These are phyloP conservation scores for Drosophila rhopaloa DNA, from an alignment of 1,140 invertebrate species.

Conservation along the genomic window DNA sequence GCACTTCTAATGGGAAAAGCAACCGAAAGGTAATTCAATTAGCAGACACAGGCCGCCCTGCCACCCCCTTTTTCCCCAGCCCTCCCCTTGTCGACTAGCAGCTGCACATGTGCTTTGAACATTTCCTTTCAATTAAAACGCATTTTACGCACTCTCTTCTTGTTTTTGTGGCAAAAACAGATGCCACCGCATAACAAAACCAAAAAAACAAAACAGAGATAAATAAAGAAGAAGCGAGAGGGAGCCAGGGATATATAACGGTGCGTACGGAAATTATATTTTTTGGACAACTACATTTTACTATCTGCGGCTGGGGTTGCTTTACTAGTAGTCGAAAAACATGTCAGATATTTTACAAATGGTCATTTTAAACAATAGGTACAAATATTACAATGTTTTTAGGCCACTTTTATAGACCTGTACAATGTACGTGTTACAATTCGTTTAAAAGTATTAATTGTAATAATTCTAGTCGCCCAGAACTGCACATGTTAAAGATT, in stretches of 20 bases:
- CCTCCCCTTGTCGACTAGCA: constrained; percentile 3
- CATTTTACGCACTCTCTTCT: constrained; percentile 63
- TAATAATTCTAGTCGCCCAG: too few relatives aligned
- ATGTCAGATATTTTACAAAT: too few relatives aligned
- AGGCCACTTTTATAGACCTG: too few relatives aligned
- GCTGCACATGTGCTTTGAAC: constrained; percentile 69
- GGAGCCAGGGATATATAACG: not conserved
- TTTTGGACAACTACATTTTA: too few relatives aligned
- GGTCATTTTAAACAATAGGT: too few relatives aligned
- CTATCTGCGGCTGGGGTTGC: too few relatives aligned
- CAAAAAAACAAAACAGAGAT: constrained; percentile 28
- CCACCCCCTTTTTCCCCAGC: not conserved
- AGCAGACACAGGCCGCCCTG: constrained; percentile 44
- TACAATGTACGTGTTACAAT: too few relatives aligned
- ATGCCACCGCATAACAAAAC: constrained; percentile 61
- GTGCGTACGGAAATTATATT: not conserved
- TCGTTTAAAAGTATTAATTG: too few relatives aligned
- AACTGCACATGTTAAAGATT: too few relatives aligned
- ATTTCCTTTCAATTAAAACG: constrained; percentile 81
- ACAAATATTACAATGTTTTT: too few relatives aligned
- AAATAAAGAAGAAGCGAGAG: not conserved
- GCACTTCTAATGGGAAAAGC: constrained; percentile 56
- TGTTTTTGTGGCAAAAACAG: constrained; percentile 52
- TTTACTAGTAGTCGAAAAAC: too few relatives aligned
- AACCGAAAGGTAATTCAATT: constrained; percentile 73